Percentiles rank a stretch among this genome's conserved stretches.
These are phyloP conservation scores for Clostera curtula DNA, from an alignment of 2,888 invertebrate genomes.

Conservation along the genomic window DNA sequence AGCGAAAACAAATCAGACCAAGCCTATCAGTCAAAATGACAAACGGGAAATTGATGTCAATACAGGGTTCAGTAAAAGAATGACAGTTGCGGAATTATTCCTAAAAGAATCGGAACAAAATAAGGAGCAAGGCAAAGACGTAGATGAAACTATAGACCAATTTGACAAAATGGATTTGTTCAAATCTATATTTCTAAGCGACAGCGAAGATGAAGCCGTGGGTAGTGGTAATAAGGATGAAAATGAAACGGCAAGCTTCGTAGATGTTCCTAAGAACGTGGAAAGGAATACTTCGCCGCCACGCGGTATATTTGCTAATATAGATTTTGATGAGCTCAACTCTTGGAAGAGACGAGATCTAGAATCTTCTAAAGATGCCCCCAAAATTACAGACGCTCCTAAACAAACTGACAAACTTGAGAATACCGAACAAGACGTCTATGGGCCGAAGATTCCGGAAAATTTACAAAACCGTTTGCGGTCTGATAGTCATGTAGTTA, in stretches of 20 bases:
- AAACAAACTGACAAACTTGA: conserved; percentile 11
- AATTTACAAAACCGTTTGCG: conserved; percentile 44
- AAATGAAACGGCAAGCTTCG: conserved; percentile 26
- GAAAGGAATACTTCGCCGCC: conserved; percentile 81
- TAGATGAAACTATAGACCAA: conserved; percentile 58
- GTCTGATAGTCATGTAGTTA: conserved; percentile 23
- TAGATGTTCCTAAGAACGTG: conserved; percentile 67
- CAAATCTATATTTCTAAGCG: conserved; percentile 90
- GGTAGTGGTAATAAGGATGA: conserved; percentile 11
- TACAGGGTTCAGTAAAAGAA: conserved; percentile 41
- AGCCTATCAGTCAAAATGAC: not conserved
- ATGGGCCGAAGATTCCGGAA: conserved; percentile 77
- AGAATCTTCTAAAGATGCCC: conserved; percentile 4
- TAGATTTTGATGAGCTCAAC: conserved; percentile 75
- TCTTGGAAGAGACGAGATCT: conserved; percentile 50
- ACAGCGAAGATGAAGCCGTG: conserved; percentile 79
- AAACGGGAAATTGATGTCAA: conserved; percentile 1
- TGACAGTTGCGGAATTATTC: conserved; percentile 66
- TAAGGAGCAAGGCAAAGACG: conserved; percentile 36
- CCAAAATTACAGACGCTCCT: conserved; percentile 8
- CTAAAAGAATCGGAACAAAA: conserved; percentile 58
- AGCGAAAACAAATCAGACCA: conserved; percentile 1
- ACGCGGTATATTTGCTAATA: conserved; percentile 81
- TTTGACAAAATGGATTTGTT: conserved; percentile 83
- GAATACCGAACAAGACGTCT: conserved; percentile 39